Conservation (phyloP, 2,888 invertebrate species). For the Orthosia gracilis region DNA sequence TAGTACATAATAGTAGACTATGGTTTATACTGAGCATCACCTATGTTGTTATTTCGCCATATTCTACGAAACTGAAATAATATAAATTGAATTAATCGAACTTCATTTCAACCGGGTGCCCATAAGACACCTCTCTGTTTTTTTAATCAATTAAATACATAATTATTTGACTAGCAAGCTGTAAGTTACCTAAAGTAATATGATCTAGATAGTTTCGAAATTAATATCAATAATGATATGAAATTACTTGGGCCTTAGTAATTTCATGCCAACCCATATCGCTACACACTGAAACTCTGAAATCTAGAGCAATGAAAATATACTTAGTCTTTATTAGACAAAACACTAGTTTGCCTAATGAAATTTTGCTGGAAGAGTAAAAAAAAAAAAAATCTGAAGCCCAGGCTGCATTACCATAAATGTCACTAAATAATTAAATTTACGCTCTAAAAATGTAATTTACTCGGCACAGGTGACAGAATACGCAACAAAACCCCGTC, state of each 20-base stretch:
- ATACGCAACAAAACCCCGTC: constrained; percentile 69
- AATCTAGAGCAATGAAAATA: constrained; percentile 10
- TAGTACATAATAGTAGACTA: too few relatives aligned
- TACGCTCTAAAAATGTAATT: constrained; percentile 65
- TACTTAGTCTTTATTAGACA: constrained; percentile 14
- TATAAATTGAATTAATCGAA: too few relatives aligned
- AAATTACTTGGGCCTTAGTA: constrained; percentile 12
- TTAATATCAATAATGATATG: constrained; percentile 19
- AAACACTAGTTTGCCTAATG: constrained; percentile 17
- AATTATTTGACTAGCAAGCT: background rate
- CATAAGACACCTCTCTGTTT: too few relatives aligned
- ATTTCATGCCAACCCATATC: constrained; percentile 15
- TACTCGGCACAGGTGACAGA: constrained; percentile 64
- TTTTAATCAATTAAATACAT: too few relatives aligned
- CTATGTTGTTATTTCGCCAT: too few relatives aligned
- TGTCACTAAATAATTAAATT: constrained; percentile 63
- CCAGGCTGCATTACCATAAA: constrained; percentile 50
- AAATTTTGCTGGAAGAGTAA: constrained; percentile 9
- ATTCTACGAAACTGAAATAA: too few relatives aligned
- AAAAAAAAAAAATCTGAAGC: constrained; percentile 16
- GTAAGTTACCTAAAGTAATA: constrained; percentile 1
- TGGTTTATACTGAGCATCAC: too few relatives aligned
- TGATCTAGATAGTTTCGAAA: constrained; percentile 5
- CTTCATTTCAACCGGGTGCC: too few relatives aligned
- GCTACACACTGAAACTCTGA: background rate